Percentiles rank a stretch among this genome's conserved stretches.
These are phyloP conservation scores for Sinosuthora webbiana DNA, from an alignment of 2,113 vertebrate genomes.

Conservation along the genomic window DNA sequence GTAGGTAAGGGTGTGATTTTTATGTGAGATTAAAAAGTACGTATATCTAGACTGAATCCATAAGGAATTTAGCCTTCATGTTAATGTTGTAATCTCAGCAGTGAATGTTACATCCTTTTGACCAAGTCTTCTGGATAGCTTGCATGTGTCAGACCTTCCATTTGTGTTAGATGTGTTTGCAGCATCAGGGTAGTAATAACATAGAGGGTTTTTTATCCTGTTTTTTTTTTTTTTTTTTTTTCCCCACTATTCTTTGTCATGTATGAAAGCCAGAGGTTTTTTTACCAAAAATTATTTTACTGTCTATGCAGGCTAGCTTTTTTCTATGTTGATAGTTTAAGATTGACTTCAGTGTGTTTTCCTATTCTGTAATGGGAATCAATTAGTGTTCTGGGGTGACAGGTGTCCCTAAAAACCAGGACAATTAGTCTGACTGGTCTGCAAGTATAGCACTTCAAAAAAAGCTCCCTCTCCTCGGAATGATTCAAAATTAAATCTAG, in stretches of 20 bases:
- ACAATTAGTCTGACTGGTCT: background rate
- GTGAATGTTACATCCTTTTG: background rate
- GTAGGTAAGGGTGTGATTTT: background rate
- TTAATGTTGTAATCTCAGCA: background rate
- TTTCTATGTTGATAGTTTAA: background rate
- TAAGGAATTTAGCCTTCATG: background rate
- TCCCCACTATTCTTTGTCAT: background rate
- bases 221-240: background rate
- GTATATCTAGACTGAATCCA: background rate
- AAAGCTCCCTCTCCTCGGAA: background rate
- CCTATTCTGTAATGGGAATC: background rate
- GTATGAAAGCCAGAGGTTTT: accelerated
- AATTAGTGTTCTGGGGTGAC: background rate
- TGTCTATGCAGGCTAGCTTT: background rate
- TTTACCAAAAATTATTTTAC: background rate
- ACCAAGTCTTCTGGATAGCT: background rate
- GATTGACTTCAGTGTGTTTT: background rate
- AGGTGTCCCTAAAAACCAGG: background rate
- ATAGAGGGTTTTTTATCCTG: background rate
- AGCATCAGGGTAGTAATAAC: background rate
- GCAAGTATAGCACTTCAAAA: background rate
- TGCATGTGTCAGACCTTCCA: accelerated
- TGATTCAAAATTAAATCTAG: background rate
- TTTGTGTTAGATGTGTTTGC: background rate
- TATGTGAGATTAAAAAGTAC: background rate